Percentiles rank a stretch among this genome's conserved stretches.
Evolutionary conservation across 2,888 invertebrate species (phyloP).

Genomic region (Villa cingulata): DNA sequence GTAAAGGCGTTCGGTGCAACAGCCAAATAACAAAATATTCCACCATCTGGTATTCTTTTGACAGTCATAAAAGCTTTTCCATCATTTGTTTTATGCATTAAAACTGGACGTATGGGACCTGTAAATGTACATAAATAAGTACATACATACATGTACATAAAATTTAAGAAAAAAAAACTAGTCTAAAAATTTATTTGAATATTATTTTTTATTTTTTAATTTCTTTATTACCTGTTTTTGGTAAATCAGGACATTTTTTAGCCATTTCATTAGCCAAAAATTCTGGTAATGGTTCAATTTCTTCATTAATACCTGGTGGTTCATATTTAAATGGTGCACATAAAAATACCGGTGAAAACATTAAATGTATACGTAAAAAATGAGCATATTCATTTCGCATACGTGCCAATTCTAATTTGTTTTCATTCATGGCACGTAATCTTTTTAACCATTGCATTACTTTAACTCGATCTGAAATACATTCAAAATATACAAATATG

Average conservation of each 20-base stretch:
- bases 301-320: conserved; percentile 29
- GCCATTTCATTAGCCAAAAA: conserved; percentile 33
- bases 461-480: conserved; percentile 37
- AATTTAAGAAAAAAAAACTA: neutral
- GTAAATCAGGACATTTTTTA: conserved; percentile 35
- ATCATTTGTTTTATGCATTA: conserved; percentile 40
- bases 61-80: conserved; percentile 41
- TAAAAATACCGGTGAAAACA: conserved; percentile 30
- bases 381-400: conserved; percentile 41
- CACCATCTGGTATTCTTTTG: conserved; percentile 40
- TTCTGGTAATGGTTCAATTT: conserved; percentile 37
- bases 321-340: conserved; percentile 38
- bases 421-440: conserved; percentile 35
- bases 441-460: conserved; percentile 41
- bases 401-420: conserved; percentile 34
- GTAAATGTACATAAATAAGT: neutral
- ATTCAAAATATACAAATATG: neutral
- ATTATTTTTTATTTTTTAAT: neutral
- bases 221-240: conserved; percentile 29
- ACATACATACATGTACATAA: too few relatives aligned
- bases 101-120: conserved; percentile 39
- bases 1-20: conserved; percentile 21
- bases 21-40: conserved; percentile 44
- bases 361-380: conserved; percentile 39
- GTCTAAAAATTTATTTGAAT: neutral